Evolutionary conservation across 2,113 vertebrate genomes (phyloP), one percentile per base, ranked within the genome.

Genomic region (Hippocampus abdominalis): DNA sequence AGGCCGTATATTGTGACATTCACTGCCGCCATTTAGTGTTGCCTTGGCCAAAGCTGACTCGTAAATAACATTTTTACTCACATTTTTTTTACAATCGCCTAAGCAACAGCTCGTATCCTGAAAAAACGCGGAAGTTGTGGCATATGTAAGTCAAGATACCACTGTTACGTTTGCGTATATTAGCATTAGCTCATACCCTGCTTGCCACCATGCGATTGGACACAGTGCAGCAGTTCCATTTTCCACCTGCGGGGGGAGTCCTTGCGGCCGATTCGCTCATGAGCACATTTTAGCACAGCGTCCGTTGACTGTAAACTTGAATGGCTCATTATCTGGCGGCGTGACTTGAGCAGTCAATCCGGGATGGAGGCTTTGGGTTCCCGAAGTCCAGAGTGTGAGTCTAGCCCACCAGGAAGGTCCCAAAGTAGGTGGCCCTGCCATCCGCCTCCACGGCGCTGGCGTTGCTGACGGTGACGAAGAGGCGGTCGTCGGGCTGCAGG

Each of bases 381-480:
- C 15, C 15, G 15, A 16, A 15, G 57, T 59, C 27, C 25, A 1
- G 57, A 32, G 13, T 3, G 25, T 13, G 18, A 29, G 48, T 61
- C 87, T 94, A 97, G 70, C 88, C 81, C 13, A 97, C 85, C 70
- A 95, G 86, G 82, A 98, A 96, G 12, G 93, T 93, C 57, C 95
- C 96, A 1, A 96, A 97, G 84, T 94, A 97, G 62, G 95, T 98
- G 2, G 94, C 93, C 82, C 94, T 93, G 75, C 93, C 94, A 51
- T 96, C 94, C 94, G 94, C 92, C 84, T 95, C 94, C 69, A 96
- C 81, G 48, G 93, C 62, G 44, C 92, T 91, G 51, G 91, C 73
- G 2, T 97, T 94, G 72, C 93, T 95, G 18, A 97, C 94, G 0
- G 94, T 93, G 66, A 97, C 91, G 82, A 97, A 96, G 86, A 98